Evolutionary conservation across 2,888 invertebrate species (phyloP).

Genomic region (Nomada ferruginata): DNA sequence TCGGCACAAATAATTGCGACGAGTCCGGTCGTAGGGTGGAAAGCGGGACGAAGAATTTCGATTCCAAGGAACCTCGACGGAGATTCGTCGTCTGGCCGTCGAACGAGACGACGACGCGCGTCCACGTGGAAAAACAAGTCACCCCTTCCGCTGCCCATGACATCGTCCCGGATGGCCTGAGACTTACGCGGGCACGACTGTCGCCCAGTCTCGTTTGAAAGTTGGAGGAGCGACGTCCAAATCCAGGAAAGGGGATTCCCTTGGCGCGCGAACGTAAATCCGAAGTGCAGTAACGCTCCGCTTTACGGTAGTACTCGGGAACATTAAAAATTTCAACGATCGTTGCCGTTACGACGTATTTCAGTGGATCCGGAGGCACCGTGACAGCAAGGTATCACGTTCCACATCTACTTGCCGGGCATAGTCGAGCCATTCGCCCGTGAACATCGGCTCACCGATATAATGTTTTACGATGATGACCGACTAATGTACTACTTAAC

Average conservation of each 20-base stretch:
- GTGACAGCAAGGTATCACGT: conserved; percentile 6
- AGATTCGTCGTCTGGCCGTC: background rate
- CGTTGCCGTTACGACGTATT: conserved; percentile 25
- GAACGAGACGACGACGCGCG: background rate
- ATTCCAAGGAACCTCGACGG: background rate
- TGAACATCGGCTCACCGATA: conserved; percentile 18
- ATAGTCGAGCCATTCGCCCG: conserved; percentile 1
- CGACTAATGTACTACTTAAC: conserved; percentile 15
- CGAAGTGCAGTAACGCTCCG: background rate
- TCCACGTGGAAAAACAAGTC: background rate
- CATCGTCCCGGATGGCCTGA: background rate
- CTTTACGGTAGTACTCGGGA: background rate
- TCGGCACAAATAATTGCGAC: conserved; percentile 51
- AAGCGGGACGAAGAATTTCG: conserved; percentile 25
- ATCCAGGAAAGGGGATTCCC: background rate
- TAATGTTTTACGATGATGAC: conserved; percentile 31
- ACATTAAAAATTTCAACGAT: conserved; percentile 47
- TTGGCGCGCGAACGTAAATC: background rate
- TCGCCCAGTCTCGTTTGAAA: conserved; percentile 22
- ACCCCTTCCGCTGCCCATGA: background rate
- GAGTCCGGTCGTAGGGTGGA: conserved; percentile 46
- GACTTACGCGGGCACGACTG: background rate
- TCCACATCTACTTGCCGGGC: background rate
- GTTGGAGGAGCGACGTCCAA: conserved; percentile 25
- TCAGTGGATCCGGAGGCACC: background rate